Base-by-base conservation (phyloP, 2,797 vertebrate genomes). In the Notoglanidium macrostoma region DNA sequence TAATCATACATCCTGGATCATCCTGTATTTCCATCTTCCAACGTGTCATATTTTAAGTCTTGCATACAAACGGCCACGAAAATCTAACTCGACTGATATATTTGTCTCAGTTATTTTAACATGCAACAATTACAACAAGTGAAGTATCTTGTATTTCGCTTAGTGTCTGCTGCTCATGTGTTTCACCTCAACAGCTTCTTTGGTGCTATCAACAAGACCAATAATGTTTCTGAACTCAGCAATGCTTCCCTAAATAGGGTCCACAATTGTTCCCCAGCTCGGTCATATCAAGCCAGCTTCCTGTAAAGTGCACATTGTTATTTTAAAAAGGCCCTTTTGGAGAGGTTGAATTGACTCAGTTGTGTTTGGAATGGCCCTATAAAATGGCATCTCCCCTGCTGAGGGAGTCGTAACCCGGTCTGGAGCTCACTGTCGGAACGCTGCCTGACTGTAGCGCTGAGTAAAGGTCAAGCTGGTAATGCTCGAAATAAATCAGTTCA, bases 361-460 rank as follows among this genome's bases (percentile, higher is more conserved):
- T 49, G 80, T 67, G n/a, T 67, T 49, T 32, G 17, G 44, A 67
- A 82, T n/a, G 9, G 40, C 44, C 26, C 40, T 19, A 82, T 65
- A 32, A 82, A 65, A 83, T 10, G 17, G 9, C 44, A 32, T 51
- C 46, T 83, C n/a, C 9, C 80, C 61, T 67, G 61, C 80, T 67
- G 15, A 83, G 61, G 80, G 61, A 83, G 79, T 83, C 59, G 67
- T 83, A 83, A 83, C 80, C 61, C 10, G 80, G 80, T 51, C 80
- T 29, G 79, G 59, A 65, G 79, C 79, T 63, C 8, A 17, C 35
- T 11, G 79, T 82, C 17, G 7, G 26, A 83, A 51, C 44, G 49
- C n/a, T 29, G 57, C 57, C 72, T 51, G 84, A 59, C 54, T 61
- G 54, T 61, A 29, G 54, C 3, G 40, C 32, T 61, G 68, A 76